These are phyloP conservation scores for Podilymbus podiceps DNA, from an alignment of 2,113 vertebrate species.

Conservation along the genomic window DNA sequence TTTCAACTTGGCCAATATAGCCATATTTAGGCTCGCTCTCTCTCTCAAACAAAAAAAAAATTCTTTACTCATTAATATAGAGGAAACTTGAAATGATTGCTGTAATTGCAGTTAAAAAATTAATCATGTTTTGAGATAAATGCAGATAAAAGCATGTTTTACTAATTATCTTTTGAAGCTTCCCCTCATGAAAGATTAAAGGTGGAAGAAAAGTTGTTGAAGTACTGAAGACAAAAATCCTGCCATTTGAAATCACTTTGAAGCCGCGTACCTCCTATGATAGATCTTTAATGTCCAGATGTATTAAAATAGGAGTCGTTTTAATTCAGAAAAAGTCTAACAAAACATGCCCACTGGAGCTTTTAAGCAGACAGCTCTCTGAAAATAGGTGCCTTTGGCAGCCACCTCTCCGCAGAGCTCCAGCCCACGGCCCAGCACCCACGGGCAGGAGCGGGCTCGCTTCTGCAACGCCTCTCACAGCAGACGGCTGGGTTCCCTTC, in stretches of 20 bases:
- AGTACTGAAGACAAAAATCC: conserved; percentile 31
- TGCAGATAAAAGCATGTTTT: conserved; percentile 66
- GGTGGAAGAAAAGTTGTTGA: conserved; percentile 46
- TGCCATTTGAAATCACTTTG: conserved; percentile 30
- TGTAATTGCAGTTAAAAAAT: conserved; percentile 72
- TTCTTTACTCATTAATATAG: conserved; percentile 46
- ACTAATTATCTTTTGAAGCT: conserved; percentile 67
- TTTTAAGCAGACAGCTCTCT: neutral
- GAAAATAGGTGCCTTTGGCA: neutral
- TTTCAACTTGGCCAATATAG: conserved; percentile 10
- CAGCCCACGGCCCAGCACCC: neutral
- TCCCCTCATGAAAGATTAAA: conserved; percentile 62
- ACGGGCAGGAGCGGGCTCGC: neutral
- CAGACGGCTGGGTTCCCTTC: neutral
- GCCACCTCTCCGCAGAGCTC: rapidly evolving
- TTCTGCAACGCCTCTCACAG: rapidly evolving
- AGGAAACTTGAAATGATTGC: conserved; percentile 60
- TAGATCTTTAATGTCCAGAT: neutral
- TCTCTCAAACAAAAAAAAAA: conserved; percentile 12
- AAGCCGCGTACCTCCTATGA: neutral
- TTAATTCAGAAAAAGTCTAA: neutral
- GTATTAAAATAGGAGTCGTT: neutral
- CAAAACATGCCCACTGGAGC: neutral
- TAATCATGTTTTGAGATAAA: conserved; percentile 69
- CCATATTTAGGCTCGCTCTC: neutral